Base-by-base conservation (phyloP, 53 echinoderm and acorn worm species). In the Antedon mediterranea region DNA sequence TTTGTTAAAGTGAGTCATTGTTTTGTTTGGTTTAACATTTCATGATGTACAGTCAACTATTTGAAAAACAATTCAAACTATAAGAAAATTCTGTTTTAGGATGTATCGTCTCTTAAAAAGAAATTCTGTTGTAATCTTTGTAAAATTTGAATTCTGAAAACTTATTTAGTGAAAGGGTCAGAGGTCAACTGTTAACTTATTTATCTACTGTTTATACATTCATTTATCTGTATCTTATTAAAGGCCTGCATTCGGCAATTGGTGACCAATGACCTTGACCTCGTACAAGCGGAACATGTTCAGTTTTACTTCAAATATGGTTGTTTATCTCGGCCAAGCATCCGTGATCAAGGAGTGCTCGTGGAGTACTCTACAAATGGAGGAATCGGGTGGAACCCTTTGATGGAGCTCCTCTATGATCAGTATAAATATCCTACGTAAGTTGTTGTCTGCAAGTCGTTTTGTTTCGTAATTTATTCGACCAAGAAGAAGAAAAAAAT, bases 301-400 rank as follows among this genome's bases (percentile, higher is more conserved):
- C 94, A 94, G 84, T 94, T 94, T 78, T 88, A 94, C 77, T 85
- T 91, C 71, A 83, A 80, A 23, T 94, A 91, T 74, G 94, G 94
- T 29, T 94, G 94, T 33, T 42, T 83, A 13, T 73, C 34, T 14
- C 31, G 71, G 3, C 94, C 95, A 28, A 87, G 79, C 9, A 78
- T 83, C 72, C 79, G 86, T 30, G 83, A 84, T 78, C 89, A 95
- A 32, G 89, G 84, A 31, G 95, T 95, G 1, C 77, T 95, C 28
- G 43, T 95, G 71, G 85, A 91, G 77, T 95, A 89, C 74, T 95
- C 95, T 4, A 85, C 77, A 0, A 87, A 95, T 79, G 91, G 95
- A 0, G 95, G 95, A 4, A 84, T 95, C 14, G 43, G 81, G n/a
- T 95, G 95, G 95, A 81, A 43, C 9, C 73, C 85, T 3, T 75